A percentile compares a stretch with the other conserved stretches of the same genome.
Evolutionary conservation across 2,113 vertebrate genomes (phyloP).

Genomic region (Gopherus evgoodei): DNA sequence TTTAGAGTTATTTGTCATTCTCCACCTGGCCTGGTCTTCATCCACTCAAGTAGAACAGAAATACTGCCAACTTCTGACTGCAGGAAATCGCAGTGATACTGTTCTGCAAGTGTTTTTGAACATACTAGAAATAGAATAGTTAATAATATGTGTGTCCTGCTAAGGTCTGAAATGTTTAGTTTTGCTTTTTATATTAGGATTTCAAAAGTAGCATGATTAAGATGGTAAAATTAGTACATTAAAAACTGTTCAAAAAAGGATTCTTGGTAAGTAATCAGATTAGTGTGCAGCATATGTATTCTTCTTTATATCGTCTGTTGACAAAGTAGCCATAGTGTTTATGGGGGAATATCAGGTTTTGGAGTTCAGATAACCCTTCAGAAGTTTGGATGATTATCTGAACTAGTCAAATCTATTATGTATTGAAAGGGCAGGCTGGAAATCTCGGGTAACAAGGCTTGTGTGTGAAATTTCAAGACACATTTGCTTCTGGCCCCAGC

Average conservation of each 20-base stretch:
- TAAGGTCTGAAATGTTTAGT: fast-evolving
- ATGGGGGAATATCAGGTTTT: not conserved
- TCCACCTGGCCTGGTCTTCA: not conserved
- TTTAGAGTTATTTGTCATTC: not conserved
- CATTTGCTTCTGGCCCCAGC: not conserved
- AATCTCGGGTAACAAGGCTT: slow-evolving; percentile 26
- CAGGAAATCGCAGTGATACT: not conserved
- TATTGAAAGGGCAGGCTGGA: not conserved
- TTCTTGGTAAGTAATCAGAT: not conserved
- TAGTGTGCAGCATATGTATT: not conserved
- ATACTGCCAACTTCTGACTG: not conserved
- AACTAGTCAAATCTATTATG: not conserved
- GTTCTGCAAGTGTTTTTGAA: not conserved
- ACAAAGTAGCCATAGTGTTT: fast-evolving
- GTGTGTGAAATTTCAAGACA: not conserved
- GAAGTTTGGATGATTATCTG: not conserved
- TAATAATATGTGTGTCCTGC: not conserved
- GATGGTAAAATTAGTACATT: not conserved
- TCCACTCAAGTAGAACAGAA: not conserved
- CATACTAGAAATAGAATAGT: not conserved
- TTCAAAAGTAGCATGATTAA: not conserved
- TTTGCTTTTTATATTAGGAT: not conserved
- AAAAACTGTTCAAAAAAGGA: slow-evolving; percentile 32
- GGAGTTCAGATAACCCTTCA: not conserved
- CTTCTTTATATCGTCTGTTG: fast-evolving